These are phyloP conservation scores for Pachyramphus minor DNA, from an alignment of 2,113 vertebrate genomes.

Conservation along the genomic window DNA sequence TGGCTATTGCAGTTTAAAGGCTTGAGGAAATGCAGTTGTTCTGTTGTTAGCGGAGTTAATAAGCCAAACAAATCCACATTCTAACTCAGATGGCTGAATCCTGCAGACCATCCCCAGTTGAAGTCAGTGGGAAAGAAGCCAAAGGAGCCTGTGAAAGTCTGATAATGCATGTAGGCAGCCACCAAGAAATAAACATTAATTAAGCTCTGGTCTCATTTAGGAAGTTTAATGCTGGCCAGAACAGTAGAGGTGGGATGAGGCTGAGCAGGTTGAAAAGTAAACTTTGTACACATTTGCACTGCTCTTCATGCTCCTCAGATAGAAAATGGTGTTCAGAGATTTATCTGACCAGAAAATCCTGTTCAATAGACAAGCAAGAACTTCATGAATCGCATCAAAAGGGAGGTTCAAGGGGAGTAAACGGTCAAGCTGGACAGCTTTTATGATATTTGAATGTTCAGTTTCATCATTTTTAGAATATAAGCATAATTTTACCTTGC, in stretches of 20 bases:
- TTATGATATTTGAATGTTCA: neutral
- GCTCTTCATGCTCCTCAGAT: neutral
- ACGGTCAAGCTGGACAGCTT: neutral
- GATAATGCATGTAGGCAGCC: neutral
- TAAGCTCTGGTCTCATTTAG: neutral
- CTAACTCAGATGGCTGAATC: neutral
- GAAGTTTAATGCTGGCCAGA: neutral
- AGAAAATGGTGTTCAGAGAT: neutral
- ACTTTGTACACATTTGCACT: rapidly evolving
- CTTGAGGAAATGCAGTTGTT: neutral
- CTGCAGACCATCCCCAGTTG: neutral
- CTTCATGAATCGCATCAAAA: neutral
- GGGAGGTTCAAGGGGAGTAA: neutral
- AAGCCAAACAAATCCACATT: neutral
- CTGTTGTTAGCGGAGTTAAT: neutral
- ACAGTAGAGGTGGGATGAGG: neutral
- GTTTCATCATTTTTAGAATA: neutral
- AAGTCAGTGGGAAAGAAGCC: neutral
- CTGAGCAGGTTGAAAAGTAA: neutral
- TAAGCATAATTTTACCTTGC: neutral
- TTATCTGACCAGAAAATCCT: neutral
- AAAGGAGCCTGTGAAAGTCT: neutral
- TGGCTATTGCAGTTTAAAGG: neutral
- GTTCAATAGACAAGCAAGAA: neutral
- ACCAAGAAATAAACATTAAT: neutral